These are phyloP conservation scores for Sinopyrophorus schimmeli DNA, from an alignment of 2,888 invertebrate genomes.

Conservation along the genomic window DNA sequence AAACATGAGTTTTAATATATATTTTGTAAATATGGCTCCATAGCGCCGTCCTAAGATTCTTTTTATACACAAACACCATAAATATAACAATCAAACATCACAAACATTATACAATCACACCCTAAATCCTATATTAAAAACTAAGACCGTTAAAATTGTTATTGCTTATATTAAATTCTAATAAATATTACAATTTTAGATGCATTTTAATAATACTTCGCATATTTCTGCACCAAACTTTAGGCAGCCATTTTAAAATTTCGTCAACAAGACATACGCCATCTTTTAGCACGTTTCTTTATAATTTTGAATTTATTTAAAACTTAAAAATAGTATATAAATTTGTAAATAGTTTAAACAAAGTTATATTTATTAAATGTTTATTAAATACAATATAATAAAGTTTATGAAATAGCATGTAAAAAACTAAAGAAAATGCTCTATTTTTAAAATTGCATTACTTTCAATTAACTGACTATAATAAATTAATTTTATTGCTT, in stretches of 20 bases:
- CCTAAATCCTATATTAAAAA: no score
- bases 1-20: slow-evolving; percentile 42
- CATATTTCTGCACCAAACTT: slow-evolving; percentile 63
- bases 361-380: no score
- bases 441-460: no score
- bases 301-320: slow-evolving; percentile 15
- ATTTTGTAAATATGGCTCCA: slow-evolving; percentile 69
- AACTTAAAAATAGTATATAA: slow-evolving; percentile 12
- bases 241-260: slow-evolving; percentile 68
- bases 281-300: slow-evolving; percentile 54
- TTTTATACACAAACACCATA: slow-evolving; percentile 34
- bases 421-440: no score
- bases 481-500: no score
- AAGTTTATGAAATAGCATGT: no score
- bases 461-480: no score
- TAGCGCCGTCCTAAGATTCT: slow-evolving; percentile 43
- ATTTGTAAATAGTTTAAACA: no score
- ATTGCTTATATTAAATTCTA: no score
- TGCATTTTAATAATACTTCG: slow-evolving; percentile 55
- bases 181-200: slow-evolving; percentile 38
- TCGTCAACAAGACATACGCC: slow-evolving; percentile 68
- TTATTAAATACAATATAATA: no score
- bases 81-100: slow-evolving; percentile 19
- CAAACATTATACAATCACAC: slow-evolving; percentile 12
- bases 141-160: no score